Evolutionary conservation across 2,113 vertebrate genomes (phyloP).

Genomic region (Apodemus sylvaticus): DNA sequence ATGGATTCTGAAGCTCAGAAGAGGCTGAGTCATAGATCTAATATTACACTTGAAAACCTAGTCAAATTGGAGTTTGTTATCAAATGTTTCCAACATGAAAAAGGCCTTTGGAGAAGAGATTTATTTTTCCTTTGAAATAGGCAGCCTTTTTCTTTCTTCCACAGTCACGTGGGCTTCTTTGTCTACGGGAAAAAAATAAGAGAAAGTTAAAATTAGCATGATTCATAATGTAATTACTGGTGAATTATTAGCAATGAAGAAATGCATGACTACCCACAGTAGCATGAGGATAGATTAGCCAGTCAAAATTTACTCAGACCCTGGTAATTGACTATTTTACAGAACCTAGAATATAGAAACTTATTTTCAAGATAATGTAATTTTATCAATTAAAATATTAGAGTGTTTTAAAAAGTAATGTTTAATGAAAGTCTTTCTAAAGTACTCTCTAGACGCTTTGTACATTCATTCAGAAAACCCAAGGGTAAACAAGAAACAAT

Average conservation of each 20-base stretch:
- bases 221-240: slow-evolving; percentile 14
- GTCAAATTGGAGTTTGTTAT: neutral
- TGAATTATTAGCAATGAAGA: neutral
- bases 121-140: neutral
- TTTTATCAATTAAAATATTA: slow-evolving; percentile 9
- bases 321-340: neutral
- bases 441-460: neutral
- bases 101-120: neutral
- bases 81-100: neutral
- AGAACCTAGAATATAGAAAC: neutral
- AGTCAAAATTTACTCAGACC: neutral
- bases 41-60: neutral
- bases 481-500: neutral
- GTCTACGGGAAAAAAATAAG: neutral
- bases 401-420: neutral
- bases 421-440: slow-evolving; percentile 5
- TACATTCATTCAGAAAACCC: neutral
- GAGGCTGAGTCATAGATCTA: neutral
- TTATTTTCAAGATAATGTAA: neutral
- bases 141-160: neutral
- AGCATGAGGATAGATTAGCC: neutral
- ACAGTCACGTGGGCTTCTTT: neutral
- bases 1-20: neutral
- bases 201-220: neutral
- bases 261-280: neutral